Base-by-base conservation (phyloP, 1,140 invertebrate species). In the Bombus superbus region DNA sequence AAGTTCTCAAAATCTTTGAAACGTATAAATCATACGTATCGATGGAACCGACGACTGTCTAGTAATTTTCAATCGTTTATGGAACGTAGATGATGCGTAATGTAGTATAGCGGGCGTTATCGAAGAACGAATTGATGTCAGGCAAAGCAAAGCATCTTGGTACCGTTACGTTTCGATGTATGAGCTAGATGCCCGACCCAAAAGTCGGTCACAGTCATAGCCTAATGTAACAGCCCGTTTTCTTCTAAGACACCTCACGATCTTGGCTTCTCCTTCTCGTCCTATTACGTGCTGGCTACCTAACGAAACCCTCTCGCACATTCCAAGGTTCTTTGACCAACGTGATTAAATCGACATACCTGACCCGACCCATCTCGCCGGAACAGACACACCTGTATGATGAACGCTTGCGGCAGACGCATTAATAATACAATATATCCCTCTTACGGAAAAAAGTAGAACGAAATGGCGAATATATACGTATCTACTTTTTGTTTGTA, bases 161-260 rank as follows among this genome's bases (percentile, higher is more conserved):
- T 94, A 94, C 93, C 93, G 93, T 94, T 94, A 94, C 90, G 92
- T 92, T 94, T 94, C 91, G 89, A 90, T 91, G 92, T 94, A 92
- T 94, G 93, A 94, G 93, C 93, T 94, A 93, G 93, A 93, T 93
- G 92, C 84, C 89, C 88, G 89, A 90, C 75, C 89, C 90, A 90
- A 93, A 94, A 93, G 94, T 94, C 80, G 93, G 94, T 93, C 94
- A 94, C 90, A 94, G 92, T 93, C 92, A 87, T 93, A 93, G 92
- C 91, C 91, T 90, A 93, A 93, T 93, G 90, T 92, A 92, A 93
- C 88, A 91, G 86, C 86, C 86, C 71, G 88, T 86, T 93, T 94
- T 88, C 87, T 85, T 92, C 90, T 85, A 92, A 87, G 86, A 88
- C 57, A 83, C 82, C 82, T 90, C 86, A 86, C 87, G 73, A 89